A percentile compares a stretch with the other conserved stretches of the same genome.
Evolutionary conservation across 1,140 invertebrate genomes (phyloP).

Genomic region (Octopus bimaculoides): DNA sequence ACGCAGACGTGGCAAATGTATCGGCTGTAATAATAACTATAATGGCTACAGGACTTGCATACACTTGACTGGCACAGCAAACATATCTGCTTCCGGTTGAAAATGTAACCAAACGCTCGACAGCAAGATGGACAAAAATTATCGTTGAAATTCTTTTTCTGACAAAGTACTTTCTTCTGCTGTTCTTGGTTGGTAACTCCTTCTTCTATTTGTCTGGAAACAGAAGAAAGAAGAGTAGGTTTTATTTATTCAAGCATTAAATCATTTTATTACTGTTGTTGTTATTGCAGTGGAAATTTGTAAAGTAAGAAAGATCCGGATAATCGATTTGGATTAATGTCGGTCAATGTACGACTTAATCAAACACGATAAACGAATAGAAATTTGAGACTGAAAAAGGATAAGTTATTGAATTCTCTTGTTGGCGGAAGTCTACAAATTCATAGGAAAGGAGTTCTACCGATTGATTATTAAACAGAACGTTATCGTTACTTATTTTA

Average conservation of each 20-base stretch:
- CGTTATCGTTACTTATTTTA: too few species aligned
- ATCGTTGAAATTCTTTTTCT: conserved; percentile 51
- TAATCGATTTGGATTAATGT: too few species aligned
- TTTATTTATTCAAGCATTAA: background rate
- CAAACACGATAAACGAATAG: too few species aligned
- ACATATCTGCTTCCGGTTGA: conserved; percentile 45
- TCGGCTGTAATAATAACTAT: conserved; percentile 32
- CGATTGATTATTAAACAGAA: too few species aligned
- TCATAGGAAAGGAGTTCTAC: too few species aligned
- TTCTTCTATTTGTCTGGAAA: conserved; percentile 52
- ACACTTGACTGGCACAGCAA: conserved; percentile 38
- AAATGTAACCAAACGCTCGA: conserved; percentile 47
- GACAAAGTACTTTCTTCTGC: conserved; percentile 40
- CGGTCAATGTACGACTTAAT: too few species aligned
- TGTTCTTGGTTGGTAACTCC: conserved; percentile 42
- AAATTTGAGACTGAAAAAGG: too few species aligned
- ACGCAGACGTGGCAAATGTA: conserved; percentile 43
- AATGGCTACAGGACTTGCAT: conserved; percentile 43
- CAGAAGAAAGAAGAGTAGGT: conserved; percentile 14
- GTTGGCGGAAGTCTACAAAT: too few species aligned
- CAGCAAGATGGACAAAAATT: conserved; percentile 55
- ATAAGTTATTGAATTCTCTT: too few species aligned
- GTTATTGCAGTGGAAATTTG: too few species aligned
- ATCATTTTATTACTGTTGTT: too few species aligned
- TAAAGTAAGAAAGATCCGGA: too few species aligned